A percentile compares a stretch with the other conserved stretches of the same genome.
phyloP scores from a whole-genome alignment of 2,113 vertebrate species.

The Mustela lutreola region DNA sequence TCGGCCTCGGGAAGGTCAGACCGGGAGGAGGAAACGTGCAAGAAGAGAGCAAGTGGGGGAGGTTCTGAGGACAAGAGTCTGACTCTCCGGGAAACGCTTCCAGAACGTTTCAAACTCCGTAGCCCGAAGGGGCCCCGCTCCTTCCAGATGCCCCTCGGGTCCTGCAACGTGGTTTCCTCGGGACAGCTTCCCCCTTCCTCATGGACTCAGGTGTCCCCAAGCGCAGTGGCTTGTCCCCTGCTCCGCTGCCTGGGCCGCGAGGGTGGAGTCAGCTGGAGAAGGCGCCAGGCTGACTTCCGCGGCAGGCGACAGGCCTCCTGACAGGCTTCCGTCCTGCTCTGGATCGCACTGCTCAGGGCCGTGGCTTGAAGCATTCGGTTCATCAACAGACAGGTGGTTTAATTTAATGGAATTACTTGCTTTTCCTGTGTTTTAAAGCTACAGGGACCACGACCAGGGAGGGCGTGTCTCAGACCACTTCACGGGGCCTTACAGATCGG shows the following conservation, averaged over 20 bases:
- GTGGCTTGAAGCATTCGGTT: background rate
- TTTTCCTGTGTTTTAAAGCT: background rate
- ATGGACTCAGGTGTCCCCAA: accelerated
- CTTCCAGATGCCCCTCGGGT: background rate
- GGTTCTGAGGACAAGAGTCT: background rate
- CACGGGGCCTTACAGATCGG: too few species aligned
- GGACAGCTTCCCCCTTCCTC: background rate
- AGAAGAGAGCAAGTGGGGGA: background rate
- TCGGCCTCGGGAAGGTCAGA: background rate
- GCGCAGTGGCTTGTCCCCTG: background rate
- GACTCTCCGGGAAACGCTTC: background rate
- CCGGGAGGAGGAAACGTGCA: too few species aligned
- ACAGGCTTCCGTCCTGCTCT: background rate
- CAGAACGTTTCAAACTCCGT: background rate
- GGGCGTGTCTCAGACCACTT: too few species aligned
- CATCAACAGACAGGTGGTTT: background rate
- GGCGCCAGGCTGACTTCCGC: accelerated
- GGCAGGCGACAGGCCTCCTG: background rate
- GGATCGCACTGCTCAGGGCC: background rate
- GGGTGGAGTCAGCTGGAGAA: background rate
- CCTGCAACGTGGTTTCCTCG: background rate
- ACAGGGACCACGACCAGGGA: background rate
- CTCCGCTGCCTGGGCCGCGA: background rate
- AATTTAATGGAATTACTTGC: background rate
- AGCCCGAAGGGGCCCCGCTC: background rate